A percentile compares a stretch with the other conserved stretches of the same genome.
Conservation (phyloP, 2,113 vertebrate species). For the Hassar affinis region DNA sequence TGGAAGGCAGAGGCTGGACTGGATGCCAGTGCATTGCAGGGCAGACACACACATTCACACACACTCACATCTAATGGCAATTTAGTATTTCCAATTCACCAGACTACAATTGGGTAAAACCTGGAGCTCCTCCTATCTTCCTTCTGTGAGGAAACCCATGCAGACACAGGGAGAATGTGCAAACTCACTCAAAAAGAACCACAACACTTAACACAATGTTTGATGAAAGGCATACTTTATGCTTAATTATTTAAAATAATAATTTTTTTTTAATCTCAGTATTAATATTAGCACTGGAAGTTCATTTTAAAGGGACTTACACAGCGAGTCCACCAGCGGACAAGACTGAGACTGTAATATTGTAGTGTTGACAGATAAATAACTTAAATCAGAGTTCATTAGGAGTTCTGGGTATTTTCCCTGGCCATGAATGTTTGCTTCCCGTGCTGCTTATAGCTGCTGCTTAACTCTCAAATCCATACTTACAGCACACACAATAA, state of each 20-base stretch:
- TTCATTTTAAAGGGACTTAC: slow-evolving; percentile 14
- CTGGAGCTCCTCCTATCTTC: too few species aligned
- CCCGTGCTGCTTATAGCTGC: background rate
- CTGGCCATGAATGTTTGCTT: background rate
- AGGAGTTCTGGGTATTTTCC: background rate
- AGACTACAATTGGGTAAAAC: too few species aligned
- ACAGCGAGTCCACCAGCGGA: background rate
- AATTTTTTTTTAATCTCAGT: background rate
- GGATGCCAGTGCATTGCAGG: too few species aligned
- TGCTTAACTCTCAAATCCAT: background rate
- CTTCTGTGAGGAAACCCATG: too few species aligned
- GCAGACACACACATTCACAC: too few species aligned
- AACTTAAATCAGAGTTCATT: background rate
- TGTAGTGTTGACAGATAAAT: slow-evolving; percentile 2
- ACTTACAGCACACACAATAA: background rate
- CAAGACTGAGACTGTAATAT: background rate
- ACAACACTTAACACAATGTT: too few species aligned
- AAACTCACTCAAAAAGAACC: too few species aligned
- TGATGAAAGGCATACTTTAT: background rate
- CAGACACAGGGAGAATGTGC: too few species aligned
- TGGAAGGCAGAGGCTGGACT: too few species aligned
- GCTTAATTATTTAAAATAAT: background rate
- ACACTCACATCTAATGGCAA: too few species aligned
- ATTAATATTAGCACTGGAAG: background rate
- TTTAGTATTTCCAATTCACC: too few species aligned